These are phyloP conservation scores for Allolobophora icterica DNA, from an alignment of 2,888 invertebrate genomes.

Conservation along the genomic window DNA sequence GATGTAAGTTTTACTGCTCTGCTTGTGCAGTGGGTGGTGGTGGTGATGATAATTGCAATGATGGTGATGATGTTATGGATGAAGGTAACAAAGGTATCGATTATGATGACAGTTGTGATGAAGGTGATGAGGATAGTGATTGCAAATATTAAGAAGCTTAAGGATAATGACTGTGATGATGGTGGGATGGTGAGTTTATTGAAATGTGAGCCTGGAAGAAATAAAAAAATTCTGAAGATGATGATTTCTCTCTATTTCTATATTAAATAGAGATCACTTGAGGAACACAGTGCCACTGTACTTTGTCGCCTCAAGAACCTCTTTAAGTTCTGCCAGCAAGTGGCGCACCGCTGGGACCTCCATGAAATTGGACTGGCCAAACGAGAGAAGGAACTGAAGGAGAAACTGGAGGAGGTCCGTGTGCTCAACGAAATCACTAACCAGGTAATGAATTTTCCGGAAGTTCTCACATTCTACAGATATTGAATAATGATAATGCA, in stretches of 20 bases:
- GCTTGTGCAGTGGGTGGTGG: neutral
- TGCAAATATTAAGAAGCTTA: no score
- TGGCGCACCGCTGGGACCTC: slow-evolving; percentile 63
- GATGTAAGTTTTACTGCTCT: slow-evolving; percentile 56
- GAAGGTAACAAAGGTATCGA: neutral
- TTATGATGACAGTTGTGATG: neutral
- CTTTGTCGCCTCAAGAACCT: slow-evolving; percentile 56
- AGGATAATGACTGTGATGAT: no score
- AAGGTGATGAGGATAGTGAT: neutral
- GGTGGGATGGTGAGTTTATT: neutral
- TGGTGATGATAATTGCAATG: neutral
- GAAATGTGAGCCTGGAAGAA: neutral
- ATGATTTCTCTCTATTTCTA: neutral
- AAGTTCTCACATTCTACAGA: neutral
- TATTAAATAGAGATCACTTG: slow-evolving; percentile 55
- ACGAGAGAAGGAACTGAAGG: slow-evolving; percentile 62
- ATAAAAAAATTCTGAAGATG: neutral
- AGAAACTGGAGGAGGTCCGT: slow-evolving; percentile 60
- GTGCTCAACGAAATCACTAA: slow-evolving; percentile 62
- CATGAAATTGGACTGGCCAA: slow-evolving; percentile 63
- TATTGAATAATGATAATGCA: neutral
- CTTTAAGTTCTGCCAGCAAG: slow-evolving; percentile 63
- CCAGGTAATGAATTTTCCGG: slow-evolving; percentile 54
- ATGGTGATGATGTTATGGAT: neutral
- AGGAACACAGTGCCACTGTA: slow-evolving; percentile 55